phyloP scores from a whole-genome alignment of 1,140 invertebrate species.

The Neotoxoptera formosana region DNA sequence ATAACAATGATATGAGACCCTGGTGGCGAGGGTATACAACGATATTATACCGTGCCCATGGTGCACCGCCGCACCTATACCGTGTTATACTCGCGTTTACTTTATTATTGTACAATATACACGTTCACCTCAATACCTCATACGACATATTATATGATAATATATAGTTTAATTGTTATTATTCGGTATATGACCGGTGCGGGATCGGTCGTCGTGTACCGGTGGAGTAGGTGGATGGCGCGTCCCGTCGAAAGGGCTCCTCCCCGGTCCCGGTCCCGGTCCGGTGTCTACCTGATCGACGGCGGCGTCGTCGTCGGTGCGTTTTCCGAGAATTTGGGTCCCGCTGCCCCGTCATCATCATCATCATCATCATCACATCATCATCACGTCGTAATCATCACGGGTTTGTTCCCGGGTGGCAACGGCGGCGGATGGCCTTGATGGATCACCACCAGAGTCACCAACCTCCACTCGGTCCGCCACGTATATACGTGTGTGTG shows the following conservation, averaged over 20 bases:
- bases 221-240: background rate
- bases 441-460: slow-evolving; percentile 54
- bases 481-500: background rate
- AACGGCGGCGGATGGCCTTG: slow-evolving; percentile 54
- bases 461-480: slow-evolving; percentile 51
- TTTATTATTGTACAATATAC: background rate
- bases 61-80: too few species aligned
- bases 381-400: too few species aligned
- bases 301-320: background rate
- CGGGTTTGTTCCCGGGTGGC: slow-evolving; percentile 17
- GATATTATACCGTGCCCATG: too few species aligned
- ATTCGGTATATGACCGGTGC: background rate
- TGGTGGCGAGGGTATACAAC: background rate
- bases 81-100: too few species aligned
- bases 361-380: background rate
- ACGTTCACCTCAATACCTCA: too few species aligned
- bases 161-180: background rate
- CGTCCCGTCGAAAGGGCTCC: slow-evolving; percentile 25
- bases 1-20: background rate
- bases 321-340: slow-evolving; percentile 53
- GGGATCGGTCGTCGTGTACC: background rate
- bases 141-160: too few species aligned
- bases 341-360: background rate
- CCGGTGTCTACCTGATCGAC: background rate
- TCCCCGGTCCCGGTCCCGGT: background rate